Evolutionary conservation across 92 coral and sea anemone species (phyloP).

Genomic region (Siderastrea siderea): DNA sequence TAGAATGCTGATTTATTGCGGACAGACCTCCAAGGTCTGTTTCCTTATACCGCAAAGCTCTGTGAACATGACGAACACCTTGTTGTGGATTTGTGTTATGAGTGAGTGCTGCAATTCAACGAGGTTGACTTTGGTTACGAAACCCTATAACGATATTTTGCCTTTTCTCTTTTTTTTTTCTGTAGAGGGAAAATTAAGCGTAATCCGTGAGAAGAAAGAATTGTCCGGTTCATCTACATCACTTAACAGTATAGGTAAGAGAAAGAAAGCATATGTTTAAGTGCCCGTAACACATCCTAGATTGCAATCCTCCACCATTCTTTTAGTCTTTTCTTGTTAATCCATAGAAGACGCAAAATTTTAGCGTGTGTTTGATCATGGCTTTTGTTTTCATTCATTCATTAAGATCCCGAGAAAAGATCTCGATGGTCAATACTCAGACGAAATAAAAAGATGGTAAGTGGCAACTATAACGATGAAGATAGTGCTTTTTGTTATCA

Average conservation of each 20-base stretch:
- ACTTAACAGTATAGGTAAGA: conserved; percentile 86
- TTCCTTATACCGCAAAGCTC: not conserved
- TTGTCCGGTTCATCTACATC: conserved; percentile 81
- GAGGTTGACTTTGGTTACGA: not conserved
- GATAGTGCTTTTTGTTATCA: not conserved
- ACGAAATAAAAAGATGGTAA: conserved; percentile 93
- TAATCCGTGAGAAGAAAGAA: conserved; percentile 59
- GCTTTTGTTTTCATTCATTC: not conserved
- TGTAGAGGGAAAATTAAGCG: conserved; percentile 40
- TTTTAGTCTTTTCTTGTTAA: no score
- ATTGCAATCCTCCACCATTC: no score
- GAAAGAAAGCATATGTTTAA: not conserved
- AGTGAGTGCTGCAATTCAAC: not conserved
- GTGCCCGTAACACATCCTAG: not conserved
- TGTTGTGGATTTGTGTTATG: not conserved
- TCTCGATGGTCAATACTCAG: conserved; percentile 98
- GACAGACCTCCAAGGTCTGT: not conserved
- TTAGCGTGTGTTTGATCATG: not conserved
- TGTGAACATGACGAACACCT: not conserved
- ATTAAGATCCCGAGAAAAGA: conserved; percentile 84
- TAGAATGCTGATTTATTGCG: not conserved
- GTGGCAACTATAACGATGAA: not conserved
- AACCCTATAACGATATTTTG: not conserved
- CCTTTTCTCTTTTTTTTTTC: not conserved
- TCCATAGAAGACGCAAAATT: not conserved